Base-by-base conservation (phyloP, 2,797 vertebrate species). In the Enteromius paludinosus region DNA sequence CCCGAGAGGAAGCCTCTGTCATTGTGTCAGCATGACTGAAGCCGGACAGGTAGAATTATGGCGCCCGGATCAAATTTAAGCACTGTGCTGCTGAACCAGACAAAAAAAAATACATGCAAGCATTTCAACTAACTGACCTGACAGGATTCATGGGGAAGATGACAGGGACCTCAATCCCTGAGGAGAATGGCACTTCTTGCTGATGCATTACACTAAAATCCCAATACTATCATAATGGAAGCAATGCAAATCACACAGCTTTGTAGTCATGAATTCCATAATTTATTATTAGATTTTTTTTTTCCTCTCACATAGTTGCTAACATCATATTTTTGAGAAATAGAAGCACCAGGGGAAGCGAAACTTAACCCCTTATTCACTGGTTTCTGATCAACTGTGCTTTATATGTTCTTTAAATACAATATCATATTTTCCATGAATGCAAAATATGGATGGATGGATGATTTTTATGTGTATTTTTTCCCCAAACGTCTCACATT, bases 321-420 rank as follows among this genome's bases (percentile, higher is more conserved):
- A 66, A 49, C 43, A 85, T 82, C 17, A 43, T 61, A 78, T 41
- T 83, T 68, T 59, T 76, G 28, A 76, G 79, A 85, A 86, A 85
- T 81, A 47, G 81, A 86, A 89, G 86, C 88, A 89, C 87, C 88
- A 83, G 76, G 23, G 83, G 66, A 79, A 61, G 45, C 74, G 20
- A 66, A 80, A 54, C 10, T 69, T 59, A 59, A 54, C 80, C 81
- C 72, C 79, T 45, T 70, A 61, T 56, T 56, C 0, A 73, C 59
- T 62, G 75, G 28, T 54, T 73, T 62, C 59, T 41, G 43, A 54
- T 45, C 61, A 45, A 41, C 23, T 68, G 61, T 75, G 73, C 56
- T 49, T 64, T 81, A 15, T 64, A 45, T 66, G 45, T 65, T 56
- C 49, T 73, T 20, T 38, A 68, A 68, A 81, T 74, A 15, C 15